phyloP scores from a whole-genome alignment of 2,797 vertebrate genomes.

The Craterocephalus amniculus region DNA sequence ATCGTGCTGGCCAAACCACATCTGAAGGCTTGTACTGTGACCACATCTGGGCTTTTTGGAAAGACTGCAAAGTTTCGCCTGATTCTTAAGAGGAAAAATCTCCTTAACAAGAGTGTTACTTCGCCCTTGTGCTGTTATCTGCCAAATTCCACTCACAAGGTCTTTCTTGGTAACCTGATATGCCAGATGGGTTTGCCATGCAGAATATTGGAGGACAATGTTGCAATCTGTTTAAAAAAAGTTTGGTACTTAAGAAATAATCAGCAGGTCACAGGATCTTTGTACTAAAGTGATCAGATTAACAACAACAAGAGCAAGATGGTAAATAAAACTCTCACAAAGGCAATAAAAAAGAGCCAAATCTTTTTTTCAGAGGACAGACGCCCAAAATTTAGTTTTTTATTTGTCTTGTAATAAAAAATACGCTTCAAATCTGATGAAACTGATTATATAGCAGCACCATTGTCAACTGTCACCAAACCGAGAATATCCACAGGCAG shows the following conservation, averaged over 20 bases:
- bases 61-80: slow-evolving; percentile 3
- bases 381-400: not conserved
- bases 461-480: not conserved
- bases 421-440: not conserved
- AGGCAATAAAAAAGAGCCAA: not conserved
- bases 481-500: not conserved
- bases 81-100: not conserved
- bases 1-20: slow-evolving; percentile 14
- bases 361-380: not conserved
- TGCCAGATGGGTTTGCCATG: not conserved
- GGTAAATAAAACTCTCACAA: not conserved
- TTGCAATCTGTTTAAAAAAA: not conserved
- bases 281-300: not conserved
- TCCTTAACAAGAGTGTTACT: not conserved
- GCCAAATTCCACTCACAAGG: not conserved
- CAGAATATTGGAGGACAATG: not conserved
- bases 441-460: not conserved
- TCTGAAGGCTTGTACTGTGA: not conserved
- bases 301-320: not conserved
- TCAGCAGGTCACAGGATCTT: not conserved
- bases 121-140: not conserved
- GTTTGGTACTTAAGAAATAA: not conserved
- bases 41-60: not conserved
- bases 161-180: not conserved
- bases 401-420: not conserved